Conservation (phyloP, 2,797 vertebrate genomes). For the Threskiornis aethiopicus region DNA sequence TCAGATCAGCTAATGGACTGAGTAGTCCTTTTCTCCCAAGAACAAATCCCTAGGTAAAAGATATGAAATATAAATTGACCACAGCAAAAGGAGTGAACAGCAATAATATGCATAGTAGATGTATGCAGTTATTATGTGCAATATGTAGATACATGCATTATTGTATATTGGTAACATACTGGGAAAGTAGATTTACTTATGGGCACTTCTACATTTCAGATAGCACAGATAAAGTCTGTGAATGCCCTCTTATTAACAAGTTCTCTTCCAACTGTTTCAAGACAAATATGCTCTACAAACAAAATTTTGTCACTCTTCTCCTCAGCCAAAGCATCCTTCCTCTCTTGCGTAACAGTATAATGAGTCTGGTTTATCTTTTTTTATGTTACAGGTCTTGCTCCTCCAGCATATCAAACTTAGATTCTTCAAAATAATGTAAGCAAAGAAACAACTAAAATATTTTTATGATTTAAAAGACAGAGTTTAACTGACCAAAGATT, state of each 20-base stretch:
- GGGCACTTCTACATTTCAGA: neutral
- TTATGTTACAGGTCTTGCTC: neutral
- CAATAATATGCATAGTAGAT: neutral
- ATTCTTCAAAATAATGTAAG: neutral
- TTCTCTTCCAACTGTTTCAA: neutral
- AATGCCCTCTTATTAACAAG: neutral
- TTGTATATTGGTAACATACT: neutral
- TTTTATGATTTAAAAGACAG: neutral
- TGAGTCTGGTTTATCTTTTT: neutral
- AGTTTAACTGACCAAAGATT: slow-evolving; percentile 1
- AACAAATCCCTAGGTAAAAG: slow-evolving; percentile 70
- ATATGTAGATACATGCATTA: neutral
- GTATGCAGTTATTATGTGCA: neutral
- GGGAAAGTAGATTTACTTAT: neutral
- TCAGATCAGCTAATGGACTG: slow-evolving; percentile 80
- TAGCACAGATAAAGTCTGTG: neutral
- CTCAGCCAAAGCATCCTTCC: neutral
- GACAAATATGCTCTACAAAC: neutral
- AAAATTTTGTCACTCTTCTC: neutral
- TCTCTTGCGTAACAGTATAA: neutral
- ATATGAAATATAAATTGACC: slow-evolving; percentile 72
- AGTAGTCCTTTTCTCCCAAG: slow-evolving; percentile 69
- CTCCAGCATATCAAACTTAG: neutral
- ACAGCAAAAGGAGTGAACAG: slow-evolving; percentile 8
- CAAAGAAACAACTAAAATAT: neutral